These are phyloP conservation scores for Sphyrna mokarran DNA, from an alignment of 2,113 vertebrate genomes.

Conservation along the genomic window DNA sequence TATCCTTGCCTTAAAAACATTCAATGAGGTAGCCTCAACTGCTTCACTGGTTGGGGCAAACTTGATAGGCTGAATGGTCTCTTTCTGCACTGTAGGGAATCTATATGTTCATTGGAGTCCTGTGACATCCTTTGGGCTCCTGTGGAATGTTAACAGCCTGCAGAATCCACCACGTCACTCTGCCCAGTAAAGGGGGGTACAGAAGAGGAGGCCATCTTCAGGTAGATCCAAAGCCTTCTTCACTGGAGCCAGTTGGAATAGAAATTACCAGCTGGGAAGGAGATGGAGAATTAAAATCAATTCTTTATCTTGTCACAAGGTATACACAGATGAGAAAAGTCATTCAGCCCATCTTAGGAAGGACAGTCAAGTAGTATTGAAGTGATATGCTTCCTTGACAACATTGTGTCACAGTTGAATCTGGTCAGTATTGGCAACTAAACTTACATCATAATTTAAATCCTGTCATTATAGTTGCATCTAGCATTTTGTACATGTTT, in stretches of 20 bases:
- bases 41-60: no score
- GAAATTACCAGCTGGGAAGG: background rate
- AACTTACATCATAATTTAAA: no score
- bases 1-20: no score
- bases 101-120: background rate
- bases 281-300: background rate
- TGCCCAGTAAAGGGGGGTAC: background rate
- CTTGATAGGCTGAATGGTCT: no score
- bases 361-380: background rate
- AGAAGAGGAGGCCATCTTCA: background rate
- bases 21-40: no score
- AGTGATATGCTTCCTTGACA: background rate
- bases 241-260: background rate
- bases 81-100: no score
- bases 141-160: background rate
- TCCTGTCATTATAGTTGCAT: background rate
- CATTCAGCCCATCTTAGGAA: background rate
- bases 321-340: background rate
- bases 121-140: background rate
- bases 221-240: background rate
- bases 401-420: background rate
- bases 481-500: background rate
- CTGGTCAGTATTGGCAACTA: background rate
- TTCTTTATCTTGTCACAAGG: background rate
- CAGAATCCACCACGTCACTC: background rate